Percentiles rank a stretch among this genome's conserved stretches.
These are phyloP conservation scores for Parazoanthus darwini DNA, from an alignment of 92 coral and sea anemone genomes.

Conservation along the genomic window DNA sequence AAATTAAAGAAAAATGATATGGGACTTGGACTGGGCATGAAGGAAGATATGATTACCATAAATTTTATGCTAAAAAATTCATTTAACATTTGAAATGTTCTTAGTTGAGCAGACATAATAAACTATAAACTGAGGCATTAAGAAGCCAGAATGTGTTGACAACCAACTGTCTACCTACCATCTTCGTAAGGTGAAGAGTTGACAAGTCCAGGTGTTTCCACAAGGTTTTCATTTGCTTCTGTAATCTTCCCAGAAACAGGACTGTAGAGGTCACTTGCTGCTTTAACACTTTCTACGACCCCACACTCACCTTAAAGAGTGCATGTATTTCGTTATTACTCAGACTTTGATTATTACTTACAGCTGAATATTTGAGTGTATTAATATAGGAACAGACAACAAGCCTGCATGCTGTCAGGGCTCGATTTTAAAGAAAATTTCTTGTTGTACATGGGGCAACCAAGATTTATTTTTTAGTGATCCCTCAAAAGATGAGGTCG, in stretches of 20 bases:
- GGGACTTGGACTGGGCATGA: background rate
- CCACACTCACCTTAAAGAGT: slow-evolving; percentile 71
- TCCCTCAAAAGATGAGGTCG: too few relatives aligned
- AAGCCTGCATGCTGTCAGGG: too few relatives aligned
- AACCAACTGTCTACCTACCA: slow-evolving; percentile 49
- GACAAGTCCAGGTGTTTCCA: slow-evolving; percentile 77
- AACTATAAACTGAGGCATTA: background rate
- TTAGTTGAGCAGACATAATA: background rate
- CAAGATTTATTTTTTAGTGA: too few relatives aligned
- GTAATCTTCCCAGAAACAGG: slow-evolving; percentile 77
- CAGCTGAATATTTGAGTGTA: too few relatives aligned
- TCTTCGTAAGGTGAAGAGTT: slow-evolving; percentile 81
- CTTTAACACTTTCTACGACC: slow-evolving; percentile 95
- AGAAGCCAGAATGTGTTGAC: too few relatives aligned
- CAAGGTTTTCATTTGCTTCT: slow-evolving; percentile 61
- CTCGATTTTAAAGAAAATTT: too few relatives aligned
- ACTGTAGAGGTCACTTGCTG: slow-evolving; percentile 87
- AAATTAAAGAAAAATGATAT: background rate
- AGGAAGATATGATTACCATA: background rate
- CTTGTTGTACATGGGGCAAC: too few relatives aligned
- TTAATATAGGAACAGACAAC: too few relatives aligned
- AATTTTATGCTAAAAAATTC: background rate
- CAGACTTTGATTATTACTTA: too few relatives aligned
- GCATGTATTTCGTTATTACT: too few relatives aligned
- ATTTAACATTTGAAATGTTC: background rate